A percentile compares a stretch with the other conserved stretches of the same genome.
Evolutionary conservation across 2,113 vertebrate species (phyloP).

Genomic region (Clinocottus analis): DNA sequence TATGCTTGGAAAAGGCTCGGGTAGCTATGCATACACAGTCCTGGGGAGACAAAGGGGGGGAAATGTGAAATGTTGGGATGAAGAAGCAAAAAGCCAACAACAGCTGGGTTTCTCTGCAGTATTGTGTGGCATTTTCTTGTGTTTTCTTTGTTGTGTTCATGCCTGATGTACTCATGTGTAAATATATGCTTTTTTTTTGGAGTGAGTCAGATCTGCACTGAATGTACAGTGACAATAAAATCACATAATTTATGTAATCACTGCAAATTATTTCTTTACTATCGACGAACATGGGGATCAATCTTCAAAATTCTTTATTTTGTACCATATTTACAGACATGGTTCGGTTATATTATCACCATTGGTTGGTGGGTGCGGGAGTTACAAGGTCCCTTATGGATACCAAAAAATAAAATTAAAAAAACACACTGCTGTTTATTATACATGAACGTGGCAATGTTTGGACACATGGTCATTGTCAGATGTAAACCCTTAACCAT

Average conservation of each 20-base stretch:
- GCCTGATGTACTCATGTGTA: conserved; percentile 75
- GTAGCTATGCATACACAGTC: conserved; percentile 55
- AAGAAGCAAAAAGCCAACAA: conserved; percentile 38
- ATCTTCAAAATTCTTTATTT: background rate
- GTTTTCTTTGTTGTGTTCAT: conserved; percentile 78
- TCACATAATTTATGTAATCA: conserved; percentile 78
- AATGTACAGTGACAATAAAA: conserved; percentile 83
- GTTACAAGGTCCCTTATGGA: background rate
- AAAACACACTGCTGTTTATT: background rate
- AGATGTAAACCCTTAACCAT: background rate
- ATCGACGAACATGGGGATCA: background rate
- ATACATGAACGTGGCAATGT: background rate
- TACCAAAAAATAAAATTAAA: background rate
- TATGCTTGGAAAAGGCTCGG: conserved; percentile 38
- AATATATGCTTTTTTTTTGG: conserved; percentile 74
- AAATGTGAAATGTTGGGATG: conserved; percentile 24
- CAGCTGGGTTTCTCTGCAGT: conserved; percentile 55
- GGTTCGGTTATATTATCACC: background rate
- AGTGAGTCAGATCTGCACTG: conserved; percentile 77
- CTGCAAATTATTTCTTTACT: conserved; percentile 43
- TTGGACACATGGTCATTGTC: background rate
- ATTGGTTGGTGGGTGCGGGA: background rate
- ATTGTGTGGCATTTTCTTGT: conserved; percentile 71
- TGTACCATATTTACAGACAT: background rate
- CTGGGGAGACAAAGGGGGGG: conserved; percentile 8